Evolutionary conservation across 2,797 vertebrate genomes (phyloP).

Genomic region (Chelon auratus): DNA sequence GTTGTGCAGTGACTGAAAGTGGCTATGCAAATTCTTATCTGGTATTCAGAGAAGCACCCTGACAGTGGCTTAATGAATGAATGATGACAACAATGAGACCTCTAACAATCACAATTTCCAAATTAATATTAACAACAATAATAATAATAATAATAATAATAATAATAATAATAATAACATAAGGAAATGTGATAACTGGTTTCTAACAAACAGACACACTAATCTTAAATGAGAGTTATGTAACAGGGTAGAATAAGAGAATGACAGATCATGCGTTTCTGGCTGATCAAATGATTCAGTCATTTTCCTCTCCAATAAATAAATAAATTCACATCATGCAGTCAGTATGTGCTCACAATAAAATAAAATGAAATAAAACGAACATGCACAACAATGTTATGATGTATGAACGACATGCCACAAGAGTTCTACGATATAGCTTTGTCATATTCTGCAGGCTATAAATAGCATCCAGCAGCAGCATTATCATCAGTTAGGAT

Average conservation of each 20-base stretch:
- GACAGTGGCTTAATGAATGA: too few relatives aligned
- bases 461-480: constrained; percentile 8
- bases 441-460: not conserved
- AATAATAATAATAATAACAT: not conserved
- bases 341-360: constrained; percentile 13
- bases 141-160: not conserved
- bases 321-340: constrained; percentile 35
- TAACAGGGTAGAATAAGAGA: not conserved
- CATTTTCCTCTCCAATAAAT: constrained; percentile 19
- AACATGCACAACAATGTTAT: constrained; percentile 31
- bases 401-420: constrained; percentile 25
- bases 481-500: not conserved
- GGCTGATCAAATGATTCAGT: constrained; percentile 35
- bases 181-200: constrained; percentile 8
- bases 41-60: too few relatives aligned
- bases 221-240: not conserved
- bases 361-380: not conserved
- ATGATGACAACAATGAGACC: not conserved
- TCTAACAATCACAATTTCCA: not conserved
- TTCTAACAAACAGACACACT: not conserved
- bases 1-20: too few relatives aligned
- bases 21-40: too few relatives aligned
- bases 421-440: not conserved
- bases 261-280: not conserved
- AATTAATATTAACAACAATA: too few relatives aligned